phyloP scores from a whole-genome alignment of 1,140 invertebrate species.

The Drosophila orosa region DNA sequence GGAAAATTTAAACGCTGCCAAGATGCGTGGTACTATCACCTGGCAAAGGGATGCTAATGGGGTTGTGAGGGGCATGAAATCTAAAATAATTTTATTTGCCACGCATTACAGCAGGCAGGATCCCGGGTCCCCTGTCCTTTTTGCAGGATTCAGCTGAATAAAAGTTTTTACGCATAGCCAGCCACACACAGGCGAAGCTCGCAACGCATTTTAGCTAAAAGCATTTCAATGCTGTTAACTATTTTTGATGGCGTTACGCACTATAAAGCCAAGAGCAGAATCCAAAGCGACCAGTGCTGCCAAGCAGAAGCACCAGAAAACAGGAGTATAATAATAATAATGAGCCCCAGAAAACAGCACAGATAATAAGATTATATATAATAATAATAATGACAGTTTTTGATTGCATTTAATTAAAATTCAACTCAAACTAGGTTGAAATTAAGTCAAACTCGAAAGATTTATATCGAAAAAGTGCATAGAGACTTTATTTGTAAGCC shows the following conservation, averaged over 20 bases:
- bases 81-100: constrained; percentile 62
- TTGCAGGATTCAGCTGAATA: constrained; percentile 8
- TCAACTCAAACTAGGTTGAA: not conserved
- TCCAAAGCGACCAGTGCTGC: not conserved
- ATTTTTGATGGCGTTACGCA: constrained; percentile 77
- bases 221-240: constrained; percentile 80
- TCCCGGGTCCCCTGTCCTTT: not conserved
- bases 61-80: constrained; percentile 27
- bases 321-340: not conserved
- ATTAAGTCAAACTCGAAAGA: not conserved
- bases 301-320: too few relatives aligned
- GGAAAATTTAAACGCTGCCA: constrained; percentile 31
- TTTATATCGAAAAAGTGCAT: too few relatives aligned
- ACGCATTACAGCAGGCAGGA: constrained; percentile 24
- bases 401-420: not conserved
- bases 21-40: constrained; percentile 27
- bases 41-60: constrained; percentile 7
- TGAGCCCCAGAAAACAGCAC: not conserved
- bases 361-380: not conserved
- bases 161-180: constrained; percentile 62
- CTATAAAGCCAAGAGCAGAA: constrained; percentile 55
- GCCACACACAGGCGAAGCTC: constrained; percentile 37
- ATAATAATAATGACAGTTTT: not conserved
- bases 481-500: too few relatives aligned
- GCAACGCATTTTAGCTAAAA: constrained; percentile 70